A percentile compares a stretch with the other conserved stretches of the same genome.
Conservation (phyloP, 2,113 vertebrate genomes). For the Fregetta grallaria region DNA sequence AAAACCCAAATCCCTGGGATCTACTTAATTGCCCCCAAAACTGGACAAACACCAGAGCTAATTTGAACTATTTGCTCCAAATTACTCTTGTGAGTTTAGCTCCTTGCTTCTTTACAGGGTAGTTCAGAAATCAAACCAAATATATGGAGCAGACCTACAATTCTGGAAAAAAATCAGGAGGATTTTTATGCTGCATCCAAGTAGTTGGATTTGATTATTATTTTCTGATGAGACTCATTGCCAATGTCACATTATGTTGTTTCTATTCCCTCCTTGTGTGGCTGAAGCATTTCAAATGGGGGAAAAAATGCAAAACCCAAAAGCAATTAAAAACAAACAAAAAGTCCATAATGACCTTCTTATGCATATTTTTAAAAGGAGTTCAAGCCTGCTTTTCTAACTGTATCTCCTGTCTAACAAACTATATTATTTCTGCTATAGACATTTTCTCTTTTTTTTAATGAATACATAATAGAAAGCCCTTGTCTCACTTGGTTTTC, state of each 20-base stretch:
- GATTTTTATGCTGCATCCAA: background rate
- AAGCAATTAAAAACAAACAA: slow-evolving; percentile 8
- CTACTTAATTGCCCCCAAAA: background rate
- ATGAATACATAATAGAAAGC: background rate
- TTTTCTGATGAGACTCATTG: background rate
- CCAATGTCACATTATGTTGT: background rate
- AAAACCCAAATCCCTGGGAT: background rate
- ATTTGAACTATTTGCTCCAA: slow-evolving; percentile 12
- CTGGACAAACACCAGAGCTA: background rate
- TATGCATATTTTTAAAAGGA: background rate
- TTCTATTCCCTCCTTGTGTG: background rate
- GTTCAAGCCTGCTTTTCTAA: background rate
- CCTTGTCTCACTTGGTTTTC: background rate
- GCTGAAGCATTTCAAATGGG: background rate
- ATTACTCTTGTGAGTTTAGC: background rate
- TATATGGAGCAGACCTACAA: background rate
- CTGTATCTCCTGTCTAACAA: background rate
- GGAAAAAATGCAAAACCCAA: background rate
- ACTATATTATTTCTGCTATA: background rate
- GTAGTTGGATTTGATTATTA: background rate
- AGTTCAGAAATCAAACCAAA: background rate
- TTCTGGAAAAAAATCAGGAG: background rate
- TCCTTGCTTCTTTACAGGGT: background rate
- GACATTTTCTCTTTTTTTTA: background rate
- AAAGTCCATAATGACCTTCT: background rate